Evolutionary conservation across 2,113 vertebrate genomes (phyloP).

Genomic region (Gobiocypris rarus): DNA sequence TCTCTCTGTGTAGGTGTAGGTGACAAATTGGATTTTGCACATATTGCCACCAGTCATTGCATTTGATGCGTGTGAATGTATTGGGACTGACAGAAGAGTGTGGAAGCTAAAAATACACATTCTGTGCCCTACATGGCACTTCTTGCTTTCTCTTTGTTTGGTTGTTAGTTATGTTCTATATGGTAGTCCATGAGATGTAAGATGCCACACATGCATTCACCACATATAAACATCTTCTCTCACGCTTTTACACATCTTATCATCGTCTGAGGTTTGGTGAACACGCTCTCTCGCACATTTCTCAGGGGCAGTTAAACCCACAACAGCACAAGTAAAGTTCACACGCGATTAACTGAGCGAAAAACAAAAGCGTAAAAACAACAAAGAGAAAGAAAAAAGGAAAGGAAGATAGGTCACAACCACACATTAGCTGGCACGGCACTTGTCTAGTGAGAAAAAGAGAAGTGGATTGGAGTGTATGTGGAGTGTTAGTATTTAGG

Average conservation of each 20-base stretch:
- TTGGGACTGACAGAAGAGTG: conserved; percentile 36
- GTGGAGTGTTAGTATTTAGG: conserved; percentile 38
- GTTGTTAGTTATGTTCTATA: conserved; percentile 31
- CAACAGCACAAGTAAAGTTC: conserved; percentile 25
- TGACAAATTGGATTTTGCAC: conserved; percentile 59
- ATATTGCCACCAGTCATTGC: conserved; percentile 41
- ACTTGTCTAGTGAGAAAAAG: conserved; percentile 66
- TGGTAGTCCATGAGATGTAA: conserved; percentile 52
- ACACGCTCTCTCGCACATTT: background rate
- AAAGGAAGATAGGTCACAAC: conserved; percentile 67
- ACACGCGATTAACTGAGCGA: conserved; percentile 32
- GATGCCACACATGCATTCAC: background rate
- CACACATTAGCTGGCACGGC: conserved; percentile 70
- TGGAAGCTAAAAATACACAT: conserved; percentile 33
- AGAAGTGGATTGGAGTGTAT: conserved; percentile 74
- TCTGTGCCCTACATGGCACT: background rate
- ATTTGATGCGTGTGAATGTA: conserved; percentile 26
- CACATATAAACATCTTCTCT: conserved; percentile 30
- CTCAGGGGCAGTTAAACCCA: conserved; percentile 33
- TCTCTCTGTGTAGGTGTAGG: conserved; percentile 55
- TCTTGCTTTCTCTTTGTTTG: conserved; percentile 19
- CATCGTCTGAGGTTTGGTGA: conserved; percentile 2
- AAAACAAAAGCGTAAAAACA: background rate
- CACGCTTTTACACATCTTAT: conserved; percentile 40
- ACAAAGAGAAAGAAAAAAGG: conserved; percentile 29